A percentile compares a stretch with the other conserved stretches of the same genome.
Conservation (phyloP, 2,888 invertebrate species). For the Pristionchus mayeri region DNA sequence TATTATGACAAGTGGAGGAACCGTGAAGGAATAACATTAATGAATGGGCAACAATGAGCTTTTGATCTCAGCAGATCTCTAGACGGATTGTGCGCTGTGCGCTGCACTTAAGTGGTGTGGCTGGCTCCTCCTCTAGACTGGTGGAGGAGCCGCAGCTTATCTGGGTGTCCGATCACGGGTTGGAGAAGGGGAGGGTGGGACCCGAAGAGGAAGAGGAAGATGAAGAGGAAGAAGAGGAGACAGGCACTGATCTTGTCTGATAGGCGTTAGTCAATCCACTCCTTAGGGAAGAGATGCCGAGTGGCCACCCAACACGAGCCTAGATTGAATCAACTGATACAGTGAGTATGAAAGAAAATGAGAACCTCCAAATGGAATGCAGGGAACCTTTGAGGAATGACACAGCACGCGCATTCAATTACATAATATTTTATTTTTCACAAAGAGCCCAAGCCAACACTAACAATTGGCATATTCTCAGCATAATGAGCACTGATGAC, state of each 20-base stretch:
- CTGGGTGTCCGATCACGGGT: background rate
- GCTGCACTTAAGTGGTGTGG: too few relatives aligned
- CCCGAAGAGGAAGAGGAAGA: background rate
- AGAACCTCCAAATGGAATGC: conserved; percentile 40
- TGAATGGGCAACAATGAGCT: too few relatives aligned
- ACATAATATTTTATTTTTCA: too few relatives aligned
- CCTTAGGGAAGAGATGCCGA: background rate
- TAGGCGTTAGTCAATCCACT: background rate
- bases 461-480: background rate
- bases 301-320: conserved; percentile 14
- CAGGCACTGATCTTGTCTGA: background rate
- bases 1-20: too few relatives aligned
- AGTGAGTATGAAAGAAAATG: background rate
- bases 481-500: background rate
- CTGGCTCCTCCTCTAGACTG: too few relatives aligned
- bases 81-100: too few relatives aligned
- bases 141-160: too few relatives aligned
- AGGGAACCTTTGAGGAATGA: conserved; percentile 41
- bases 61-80: too few relatives aligned
- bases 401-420: conserved; percentile 25
- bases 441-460: too few relatives aligned
- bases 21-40: too few relatives aligned
- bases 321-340: conserved; percentile 30
- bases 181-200: background rate
- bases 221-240: background rate